Conservation (phyloP, 2,797 vertebrate species). For the Pangasius djambal region DNA sequence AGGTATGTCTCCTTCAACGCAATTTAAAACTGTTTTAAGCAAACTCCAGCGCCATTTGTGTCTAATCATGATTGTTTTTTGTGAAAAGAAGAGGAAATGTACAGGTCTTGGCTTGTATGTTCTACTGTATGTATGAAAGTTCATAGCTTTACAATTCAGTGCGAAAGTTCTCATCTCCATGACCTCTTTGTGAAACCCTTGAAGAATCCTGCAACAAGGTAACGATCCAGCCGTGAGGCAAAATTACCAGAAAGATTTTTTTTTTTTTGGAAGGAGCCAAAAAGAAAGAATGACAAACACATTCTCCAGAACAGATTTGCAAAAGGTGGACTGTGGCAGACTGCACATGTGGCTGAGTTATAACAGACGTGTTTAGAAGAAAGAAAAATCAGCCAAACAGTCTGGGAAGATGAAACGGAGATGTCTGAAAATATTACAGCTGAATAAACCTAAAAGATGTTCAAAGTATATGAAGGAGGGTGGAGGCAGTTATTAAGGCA, state of each 20-base stretch:
- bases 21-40: neutral
- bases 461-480: neutral
- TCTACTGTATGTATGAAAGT: too few species aligned
- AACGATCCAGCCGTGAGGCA: neutral
- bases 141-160: neutral
- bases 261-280: neutral
- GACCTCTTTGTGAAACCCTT: neutral
- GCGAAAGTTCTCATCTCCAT: neutral
- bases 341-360: neutral
- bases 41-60: neutral
- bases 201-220: neutral
- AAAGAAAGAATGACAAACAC: neutral
- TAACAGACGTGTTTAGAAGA: neutral
- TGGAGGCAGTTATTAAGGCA: neutral
- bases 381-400: neutral
- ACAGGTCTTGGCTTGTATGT: neutral
- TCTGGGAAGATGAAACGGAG: neutral
- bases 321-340: neutral
- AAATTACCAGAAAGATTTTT: neutral
- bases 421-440: neutral
- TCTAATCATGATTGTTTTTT: neutral
- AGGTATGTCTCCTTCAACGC: neutral
- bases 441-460: neutral
- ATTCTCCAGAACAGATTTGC: neutral
- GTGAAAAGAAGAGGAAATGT: neutral